Evolutionary conservation across 2,888 invertebrate genomes (phyloP).

Genomic region (Drosophila putrida): DNA sequence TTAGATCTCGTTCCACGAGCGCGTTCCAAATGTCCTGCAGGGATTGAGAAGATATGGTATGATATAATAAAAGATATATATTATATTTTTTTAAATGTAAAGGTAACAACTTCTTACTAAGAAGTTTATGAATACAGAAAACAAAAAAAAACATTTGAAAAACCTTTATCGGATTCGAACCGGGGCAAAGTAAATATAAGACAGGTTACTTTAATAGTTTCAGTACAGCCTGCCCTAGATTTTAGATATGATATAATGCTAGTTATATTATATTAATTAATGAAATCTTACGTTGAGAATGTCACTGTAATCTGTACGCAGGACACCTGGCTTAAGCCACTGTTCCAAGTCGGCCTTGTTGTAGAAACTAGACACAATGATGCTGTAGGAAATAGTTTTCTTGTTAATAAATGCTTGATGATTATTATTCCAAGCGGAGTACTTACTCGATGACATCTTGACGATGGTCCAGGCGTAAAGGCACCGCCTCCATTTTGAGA

Average conservation of each 20-base stretch:
- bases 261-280: too few species aligned
- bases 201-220: too few species aligned
- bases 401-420: background rate
- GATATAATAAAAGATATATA: too few species aligned
- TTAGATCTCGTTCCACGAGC: constrained; percentile 90
- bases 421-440: background rate
- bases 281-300: constrained; percentile 86
- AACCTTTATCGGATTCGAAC: too few species aligned
- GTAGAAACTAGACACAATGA: constrained; percentile 94
- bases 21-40: constrained; percentile 88
- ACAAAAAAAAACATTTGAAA: too few species aligned
- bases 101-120: too few species aligned
- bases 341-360: constrained; percentile 94
- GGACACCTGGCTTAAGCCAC: constrained; percentile 90
- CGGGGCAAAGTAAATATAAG: too few species aligned
- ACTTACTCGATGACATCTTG: constrained; percentile 90
- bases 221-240: too few species aligned
- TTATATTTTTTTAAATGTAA: too few species aligned
- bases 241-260: too few species aligned
- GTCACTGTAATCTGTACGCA: constrained; percentile 89
- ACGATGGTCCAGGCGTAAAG: constrained; percentile 87
- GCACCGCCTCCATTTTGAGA: constrained; percentile 81
- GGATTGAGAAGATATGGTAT: too few species aligned
- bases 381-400: constrained; percentile 86
- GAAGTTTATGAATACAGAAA: too few species aligned